These are phyloP conservation scores for Syrphus vitripennis DNA, from an alignment of 2,888 invertebrate species.

Conservation along the genomic window DNA sequence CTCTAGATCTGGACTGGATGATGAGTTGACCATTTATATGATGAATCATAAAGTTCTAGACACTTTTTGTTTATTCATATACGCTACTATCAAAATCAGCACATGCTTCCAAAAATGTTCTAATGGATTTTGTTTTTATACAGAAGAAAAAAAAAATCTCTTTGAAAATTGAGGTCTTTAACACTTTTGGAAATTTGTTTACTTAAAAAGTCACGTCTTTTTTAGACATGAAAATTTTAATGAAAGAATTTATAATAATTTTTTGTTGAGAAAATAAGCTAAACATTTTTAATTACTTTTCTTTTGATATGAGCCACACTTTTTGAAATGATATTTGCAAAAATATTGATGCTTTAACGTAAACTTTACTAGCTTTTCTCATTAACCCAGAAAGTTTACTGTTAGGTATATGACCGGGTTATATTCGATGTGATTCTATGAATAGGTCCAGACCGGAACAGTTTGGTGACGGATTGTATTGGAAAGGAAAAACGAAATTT, in stretches of 20 bases:
- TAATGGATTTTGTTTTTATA: neutral
- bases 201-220: conserved; percentile 13
- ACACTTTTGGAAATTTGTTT: conserved; percentile 6
- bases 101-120: neutral
- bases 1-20: neutral
- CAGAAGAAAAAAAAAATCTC: neutral
- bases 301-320: neutral
- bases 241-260: neutral
- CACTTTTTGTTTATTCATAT: neutral
- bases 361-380: neutral
- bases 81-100: neutral
- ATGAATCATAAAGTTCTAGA: conserved; percentile 1
- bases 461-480: too few species aligned
- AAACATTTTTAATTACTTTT: neutral
- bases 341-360: neutral
- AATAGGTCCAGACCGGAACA: neutral
- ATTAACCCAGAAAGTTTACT: neutral
- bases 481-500: too few species aligned
- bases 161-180: conserved; percentile 23
- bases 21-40: neutral
- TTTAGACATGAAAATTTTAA: neutral
- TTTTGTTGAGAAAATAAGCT: neutral
- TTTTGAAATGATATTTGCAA: neutral
- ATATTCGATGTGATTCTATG: neutral
- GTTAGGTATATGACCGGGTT: neutral